Conservation (phyloP, 2,888 invertebrate genomes). For the Thera britannica region DNA sequence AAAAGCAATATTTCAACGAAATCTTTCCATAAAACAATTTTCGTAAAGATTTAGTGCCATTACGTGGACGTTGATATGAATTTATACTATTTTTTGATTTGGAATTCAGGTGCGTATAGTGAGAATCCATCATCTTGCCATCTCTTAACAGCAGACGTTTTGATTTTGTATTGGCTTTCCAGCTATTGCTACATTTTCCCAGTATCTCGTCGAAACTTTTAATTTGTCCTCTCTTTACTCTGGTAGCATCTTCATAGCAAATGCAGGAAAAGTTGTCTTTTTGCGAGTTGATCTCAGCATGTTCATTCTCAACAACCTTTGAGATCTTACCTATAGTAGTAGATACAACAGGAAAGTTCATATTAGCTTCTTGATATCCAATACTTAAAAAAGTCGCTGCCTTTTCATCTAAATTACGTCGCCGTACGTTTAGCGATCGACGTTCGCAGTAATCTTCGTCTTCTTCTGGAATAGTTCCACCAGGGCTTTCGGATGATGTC, state of each 20-base stretch:
- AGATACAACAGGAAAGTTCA: slow-evolving; percentile 19
- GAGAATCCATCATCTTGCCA: neutral
- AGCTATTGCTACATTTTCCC: slow-evolving; percentile 5
- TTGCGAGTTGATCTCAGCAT: slow-evolving; percentile 14
- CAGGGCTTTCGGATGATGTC: slow-evolving; percentile 38
- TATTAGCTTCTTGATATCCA: slow-evolving; percentile 26
- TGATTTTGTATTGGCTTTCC: slow-evolving; percentile 11
- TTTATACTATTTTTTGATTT: slow-evolving; percentile 27
- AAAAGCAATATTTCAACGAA: slow-evolving; percentile 26
- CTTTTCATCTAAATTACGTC: slow-evolving; percentile 52
- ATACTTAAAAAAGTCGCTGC: slow-evolving; percentile 17
- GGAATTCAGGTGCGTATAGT: slow-evolving; percentile 15
- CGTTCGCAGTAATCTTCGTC: slow-evolving; percentile 78
- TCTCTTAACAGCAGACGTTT: slow-evolving; percentile 2
- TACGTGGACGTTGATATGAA: slow-evolving; percentile 40
- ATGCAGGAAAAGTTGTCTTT: slow-evolving; percentile 37
- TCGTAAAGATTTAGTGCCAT: slow-evolving; percentile 32
- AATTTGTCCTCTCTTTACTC: slow-evolving; percentile 49
- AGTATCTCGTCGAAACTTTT: slow-evolving; percentile 17
- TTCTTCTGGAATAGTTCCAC: slow-evolving; percentile 44
- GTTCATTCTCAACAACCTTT: slow-evolving; percentile 3
- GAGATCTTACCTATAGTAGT: slow-evolving; percentile 17
- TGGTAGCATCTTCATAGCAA: slow-evolving; percentile 44
- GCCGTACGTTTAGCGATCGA: slow-evolving; percentile 61
- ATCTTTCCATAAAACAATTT: slow-evolving; percentile 29